Percentiles rank a stretch among this genome's conserved stretches.
These are phyloP conservation scores for Drosophila mimetica DNA, from an alignment of 2,888 invertebrate genomes.

Conservation along the genomic window DNA sequence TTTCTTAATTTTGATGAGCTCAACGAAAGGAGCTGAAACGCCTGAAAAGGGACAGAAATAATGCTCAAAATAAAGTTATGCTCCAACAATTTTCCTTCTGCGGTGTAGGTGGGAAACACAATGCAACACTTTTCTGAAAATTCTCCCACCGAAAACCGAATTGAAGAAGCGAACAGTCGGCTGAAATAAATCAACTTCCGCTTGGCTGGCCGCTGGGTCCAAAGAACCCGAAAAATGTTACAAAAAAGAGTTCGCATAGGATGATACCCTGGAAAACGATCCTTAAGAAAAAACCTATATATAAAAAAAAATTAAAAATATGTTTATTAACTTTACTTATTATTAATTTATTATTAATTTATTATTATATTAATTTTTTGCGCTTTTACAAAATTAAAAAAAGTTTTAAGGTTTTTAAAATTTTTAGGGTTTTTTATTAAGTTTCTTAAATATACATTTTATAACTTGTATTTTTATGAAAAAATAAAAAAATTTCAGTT, in stretches of 20 bases:
- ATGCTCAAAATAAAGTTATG: slow-evolving; percentile 59
- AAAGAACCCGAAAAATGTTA: slow-evolving; percentile 20
- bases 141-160: slow-evolving; percentile 62
- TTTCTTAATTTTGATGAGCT: slow-evolving; percentile 67
- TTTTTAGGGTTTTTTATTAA: no score
- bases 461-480: no score
- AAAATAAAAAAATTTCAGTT: no score
- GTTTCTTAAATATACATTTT: no score
- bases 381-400: no score
- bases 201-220: slow-evolving; percentile 68
- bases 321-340: no score
- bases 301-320: no score
- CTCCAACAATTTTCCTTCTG: slow-evolving; percentile 67
- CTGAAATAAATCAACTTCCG: slow-evolving; percentile 82
- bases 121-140: slow-evolving; percentile 68
- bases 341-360: no score
- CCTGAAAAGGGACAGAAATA: slow-evolving; percentile 29
- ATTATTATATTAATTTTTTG: no score
- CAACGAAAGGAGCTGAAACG: slow-evolving; percentile 24
- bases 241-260: background rate
- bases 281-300: no score
- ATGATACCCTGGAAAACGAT: background rate
- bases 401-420: no score
- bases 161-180: slow-evolving; percentile 10
- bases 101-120: slow-evolving; percentile 67